Base-by-base conservation (phyloP, 2,888 invertebrate genomes). In the Crematogaster levior region DNA sequence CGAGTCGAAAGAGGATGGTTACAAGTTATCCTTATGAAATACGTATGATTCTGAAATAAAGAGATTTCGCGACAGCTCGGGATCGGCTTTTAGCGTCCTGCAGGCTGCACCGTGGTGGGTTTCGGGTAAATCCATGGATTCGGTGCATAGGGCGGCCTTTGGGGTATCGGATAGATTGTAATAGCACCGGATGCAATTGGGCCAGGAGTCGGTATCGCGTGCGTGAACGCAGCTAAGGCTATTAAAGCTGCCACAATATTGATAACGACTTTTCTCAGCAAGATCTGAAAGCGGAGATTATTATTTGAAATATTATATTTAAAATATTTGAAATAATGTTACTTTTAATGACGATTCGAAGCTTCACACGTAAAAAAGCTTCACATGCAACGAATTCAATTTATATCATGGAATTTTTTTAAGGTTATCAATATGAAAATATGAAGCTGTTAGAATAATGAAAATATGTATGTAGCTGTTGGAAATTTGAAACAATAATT, bases 111-210 rank as follows among this genome's bases (percentile, higher is more conserved):
- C 7, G 86, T 86, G 1, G 86, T 86, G 1, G 89, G 91, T 70
- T 75, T 89, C 6, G 91, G 91, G 40, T 92, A 92, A 15, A 84
- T n/a, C 85, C 85, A 88, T 37, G 84, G 80, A 9, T 83, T 86
- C 1, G 90, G 84, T 9, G 85, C 87, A 34, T 92, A 92, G 1
- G 60, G 68, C 7, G 91, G 91, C 34, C 85, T 88, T 43, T 89
- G 90, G 1, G 91, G 89, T 73, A 91, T 88, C n/a, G 92, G 91
- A 65, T 89, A 91, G 0, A 80, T 82, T 15, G 91, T 91, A 58
- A 92, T 90, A 5, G 92, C 92, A 15, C 91, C 91, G 18, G 89
- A 84, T 24, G 89, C 81, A 9, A 66, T 72, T 5, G 88, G 56
- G 3, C 27, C n/a, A 7, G 84, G 82, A n/a, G 84, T 65, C 51